Evolutionary conservation across 2,888 invertebrate genomes (phyloP).

Genomic region (Thecophora atra): DNA sequence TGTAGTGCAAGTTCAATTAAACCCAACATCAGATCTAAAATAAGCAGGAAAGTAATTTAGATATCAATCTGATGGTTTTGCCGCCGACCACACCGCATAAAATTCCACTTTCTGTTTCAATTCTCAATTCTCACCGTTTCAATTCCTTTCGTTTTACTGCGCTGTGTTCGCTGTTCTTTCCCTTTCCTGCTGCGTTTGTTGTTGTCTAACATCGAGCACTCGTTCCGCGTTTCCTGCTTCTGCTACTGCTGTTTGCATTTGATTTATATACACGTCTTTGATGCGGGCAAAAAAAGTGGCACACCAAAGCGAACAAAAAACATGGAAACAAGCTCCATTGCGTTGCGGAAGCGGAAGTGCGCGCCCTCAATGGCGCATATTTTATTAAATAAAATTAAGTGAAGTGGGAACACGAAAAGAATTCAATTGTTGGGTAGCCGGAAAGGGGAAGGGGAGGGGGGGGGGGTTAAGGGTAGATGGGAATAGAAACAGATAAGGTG

Average conservation of each 20-base stretch:
- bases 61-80: slow-evolving; percentile 32
- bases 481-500: too few relatives aligned
- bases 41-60: slow-evolving; percentile 37
- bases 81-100: slow-evolving; percentile 6
- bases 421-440: too few relatives aligned
- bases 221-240: slow-evolving; percentile 1
- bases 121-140: too few relatives aligned
- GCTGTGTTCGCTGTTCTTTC: background rate
- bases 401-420: too few relatives aligned
- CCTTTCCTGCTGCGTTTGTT: background rate
- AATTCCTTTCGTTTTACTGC: background rate
- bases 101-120: too few relatives aligned
- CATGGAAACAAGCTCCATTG: background rate
- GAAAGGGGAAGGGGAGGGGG: too few relatives aligned
- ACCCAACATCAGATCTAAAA: slow-evolving; percentile 12
- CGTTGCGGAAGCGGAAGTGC: slow-evolving; percentile 21
- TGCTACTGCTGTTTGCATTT: slow-evolving; percentile 10
- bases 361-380: background rate
- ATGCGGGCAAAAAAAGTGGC: background rate
- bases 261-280: slow-evolving; percentile 19
- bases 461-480: background rate
- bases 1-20: slow-evolving; percentile 26
- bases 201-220: background rate
- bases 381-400: slow-evolving; percentile 27
- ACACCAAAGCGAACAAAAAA: background rate